These are phyloP conservation scores for Cantharis nigra DNA, from an alignment of 2,888 invertebrate genomes.

Conservation along the genomic window DNA sequence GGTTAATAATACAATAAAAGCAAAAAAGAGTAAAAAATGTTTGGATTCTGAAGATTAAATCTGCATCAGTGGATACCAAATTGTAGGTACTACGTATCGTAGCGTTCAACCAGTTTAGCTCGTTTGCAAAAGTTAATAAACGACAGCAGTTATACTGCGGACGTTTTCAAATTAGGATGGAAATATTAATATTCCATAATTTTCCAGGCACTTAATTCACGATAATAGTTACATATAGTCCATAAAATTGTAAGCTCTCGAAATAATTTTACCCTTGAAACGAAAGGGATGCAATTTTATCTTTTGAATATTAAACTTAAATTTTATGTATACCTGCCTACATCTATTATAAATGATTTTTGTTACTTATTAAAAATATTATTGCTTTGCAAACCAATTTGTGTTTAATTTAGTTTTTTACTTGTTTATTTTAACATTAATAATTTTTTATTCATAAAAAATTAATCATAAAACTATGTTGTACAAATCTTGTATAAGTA, in stretches of 20 bases:
- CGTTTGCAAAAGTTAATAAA: slow-evolving; percentile 24
- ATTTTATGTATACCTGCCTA: background rate
- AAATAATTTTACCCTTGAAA: background rate
- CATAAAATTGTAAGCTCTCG: slow-evolving; percentile 20
- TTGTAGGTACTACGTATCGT: background rate
- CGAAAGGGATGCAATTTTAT: background rate
- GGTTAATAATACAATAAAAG: background rate
- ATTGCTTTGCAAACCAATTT: background rate
- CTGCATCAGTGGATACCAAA: background rate
- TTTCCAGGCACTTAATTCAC: slow-evolving; percentile 25
- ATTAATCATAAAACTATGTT: no score
- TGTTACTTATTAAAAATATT: background rate
- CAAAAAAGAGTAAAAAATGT: background rate
- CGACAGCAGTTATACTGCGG: slow-evolving; percentile 25
- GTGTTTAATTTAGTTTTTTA: background rate
- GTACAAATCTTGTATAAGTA: no score
- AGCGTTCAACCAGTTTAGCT: slow-evolving; percentile 18
- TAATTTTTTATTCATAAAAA: no score
- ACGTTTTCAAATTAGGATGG: slow-evolving; percentile 24
- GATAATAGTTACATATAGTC: slow-evolving; percentile 24
- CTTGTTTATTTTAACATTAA: background rate
- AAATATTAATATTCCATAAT: slow-evolving; percentile 30
- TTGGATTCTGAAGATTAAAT: background rate
- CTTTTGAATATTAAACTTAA: background rate
- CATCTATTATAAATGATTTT: background rate